Conservation (phyloP, 2,113 vertebrate species). For the Cinclus cinclus region DNA sequence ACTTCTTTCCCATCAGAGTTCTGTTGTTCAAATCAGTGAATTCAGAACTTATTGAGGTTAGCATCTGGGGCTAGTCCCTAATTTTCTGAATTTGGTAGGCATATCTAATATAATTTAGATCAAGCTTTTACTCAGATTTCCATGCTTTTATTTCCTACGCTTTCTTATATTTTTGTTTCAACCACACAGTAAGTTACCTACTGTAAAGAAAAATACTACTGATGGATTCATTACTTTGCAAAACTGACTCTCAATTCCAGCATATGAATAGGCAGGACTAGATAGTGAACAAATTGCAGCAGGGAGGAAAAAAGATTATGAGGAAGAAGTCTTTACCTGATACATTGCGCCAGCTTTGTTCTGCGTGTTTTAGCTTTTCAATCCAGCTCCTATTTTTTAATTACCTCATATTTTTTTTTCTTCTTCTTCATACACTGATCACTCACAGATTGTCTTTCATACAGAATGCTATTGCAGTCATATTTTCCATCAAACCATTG, state of each 20-base stretch:
- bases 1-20: not conserved
- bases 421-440: not conserved
- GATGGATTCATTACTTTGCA: not conserved
- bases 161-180: not conserved
- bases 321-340: not conserved
- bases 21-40: not conserved
- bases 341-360: not conserved
- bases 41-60: not conserved
- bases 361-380: not conserved
- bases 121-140: not conserved
- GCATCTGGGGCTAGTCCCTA: not conserved
- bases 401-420: not conserved
- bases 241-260: not conserved
- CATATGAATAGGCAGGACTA: not conserved
- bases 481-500: not conserved
- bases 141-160: not conserved
- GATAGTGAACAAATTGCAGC: not conserved
- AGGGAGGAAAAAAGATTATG: not conserved
- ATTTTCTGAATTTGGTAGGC: not conserved
- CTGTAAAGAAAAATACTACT: not conserved
- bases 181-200: not conserved
- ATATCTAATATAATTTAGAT: not conserved
- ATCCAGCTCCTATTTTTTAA: not conserved
- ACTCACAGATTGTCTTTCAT: not conserved
- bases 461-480: rapidly evolving